Evolutionary conservation across 2,113 vertebrate genomes (phyloP), one percentile per base, ranked within the genome.

Genomic region (Bubo scandiacus): DNA sequence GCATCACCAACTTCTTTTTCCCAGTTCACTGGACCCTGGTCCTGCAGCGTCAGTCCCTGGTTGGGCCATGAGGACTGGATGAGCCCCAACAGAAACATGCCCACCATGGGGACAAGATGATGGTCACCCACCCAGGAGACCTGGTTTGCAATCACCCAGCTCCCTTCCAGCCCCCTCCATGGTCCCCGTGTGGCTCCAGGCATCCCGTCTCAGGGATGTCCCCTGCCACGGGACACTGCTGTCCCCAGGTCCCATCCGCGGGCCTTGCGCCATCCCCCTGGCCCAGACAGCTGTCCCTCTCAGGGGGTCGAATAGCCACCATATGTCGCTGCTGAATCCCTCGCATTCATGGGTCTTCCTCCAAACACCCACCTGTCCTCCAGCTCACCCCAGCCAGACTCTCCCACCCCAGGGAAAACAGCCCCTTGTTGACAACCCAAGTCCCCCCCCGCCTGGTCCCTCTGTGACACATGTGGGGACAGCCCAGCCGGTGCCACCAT

Each of bases 221-320:
- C 80, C 36, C 52, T 36, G 52, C 52, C 0, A 0, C 82, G 86
- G 66, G 68, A 67, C 45, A 4, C 42, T 18, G 62, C 32, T 91
- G 79, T 84, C 92, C 81, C 86, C 42, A 34, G 80, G 70, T 73
- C 95, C 66, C 6, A 0, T 86, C 52, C n/a, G 21, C 0, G 3
- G 81, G 65, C 94, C 42, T 67, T 34, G 40, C 0, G 1, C 66
- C 74, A 72, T 42, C 59, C 72, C 74, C 57, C 86, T 29, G 66
- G 42, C 40, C 52, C 26, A 42, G 73, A n/a, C 96, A 97, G 95
- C 97, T 97, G 97, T 92, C 87, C 86, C 57, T 86, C 72, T n/a
- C 0, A 0, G 51, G 54, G 93, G 78, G 90, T 85, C 59, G 13
- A 78, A 72, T 78, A 74, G 86, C 66, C 51, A 4, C 86, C 93